These are phyloP conservation scores for Nephila pilipes DNA, from an alignment of 1,140 invertebrate genomes.

Conservation along the genomic window DNA sequence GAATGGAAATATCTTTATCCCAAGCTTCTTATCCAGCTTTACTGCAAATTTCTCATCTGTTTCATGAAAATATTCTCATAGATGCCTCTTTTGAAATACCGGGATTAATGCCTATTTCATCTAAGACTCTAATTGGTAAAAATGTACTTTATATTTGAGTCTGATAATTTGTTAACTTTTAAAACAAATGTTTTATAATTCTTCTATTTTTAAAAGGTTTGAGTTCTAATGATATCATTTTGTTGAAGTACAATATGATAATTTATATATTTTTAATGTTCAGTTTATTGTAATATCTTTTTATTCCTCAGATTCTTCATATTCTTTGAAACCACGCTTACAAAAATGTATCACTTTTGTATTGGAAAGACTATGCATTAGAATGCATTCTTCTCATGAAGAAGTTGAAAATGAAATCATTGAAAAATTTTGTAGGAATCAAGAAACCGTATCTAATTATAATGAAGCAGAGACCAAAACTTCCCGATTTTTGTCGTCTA, in stretches of 20 bases:
- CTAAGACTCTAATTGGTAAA: background rate
- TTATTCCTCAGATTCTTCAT: background rate
- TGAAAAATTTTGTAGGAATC: constrained; percentile 41
- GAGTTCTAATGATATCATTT: no score
- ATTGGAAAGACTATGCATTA: constrained; percentile 47
- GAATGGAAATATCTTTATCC: constrained; percentile 51
- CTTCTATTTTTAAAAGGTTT: no score
- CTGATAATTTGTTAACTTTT: no score
- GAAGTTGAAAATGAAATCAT: constrained; percentile 39
- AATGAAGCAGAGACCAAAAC: background rate
- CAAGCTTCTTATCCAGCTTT: background rate
- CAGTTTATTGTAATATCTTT: background rate
- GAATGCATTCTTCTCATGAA: constrained; percentile 19
- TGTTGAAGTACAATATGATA: background rate
- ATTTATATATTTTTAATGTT: background rate
- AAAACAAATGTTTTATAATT: no score
- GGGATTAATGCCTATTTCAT: background rate
- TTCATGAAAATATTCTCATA: constrained; percentile 64
- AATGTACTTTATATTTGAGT: background rate
- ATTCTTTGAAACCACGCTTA: constrained; percentile 31
- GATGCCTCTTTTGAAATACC: constrained; percentile 56
- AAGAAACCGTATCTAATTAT: background rate
- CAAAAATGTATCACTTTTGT: constrained; percentile 66
- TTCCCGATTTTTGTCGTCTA: background rate
- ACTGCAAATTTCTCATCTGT: constrained; percentile 42